Evolutionary conservation across 2,888 invertebrate genomes (phyloP).

Genomic region (Brachyptera putata): DNA sequence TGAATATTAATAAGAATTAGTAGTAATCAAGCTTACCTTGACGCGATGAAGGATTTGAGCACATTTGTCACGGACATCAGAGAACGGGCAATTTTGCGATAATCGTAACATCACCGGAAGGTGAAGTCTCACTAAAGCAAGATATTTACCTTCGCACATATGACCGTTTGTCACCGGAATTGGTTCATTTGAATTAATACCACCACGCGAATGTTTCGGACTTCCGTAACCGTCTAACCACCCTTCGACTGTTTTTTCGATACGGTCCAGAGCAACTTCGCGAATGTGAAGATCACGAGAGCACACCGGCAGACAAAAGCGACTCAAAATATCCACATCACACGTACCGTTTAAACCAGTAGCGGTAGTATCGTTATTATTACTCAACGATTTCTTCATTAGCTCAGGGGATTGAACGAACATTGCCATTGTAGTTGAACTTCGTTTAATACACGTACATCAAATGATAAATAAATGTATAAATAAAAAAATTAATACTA

Average conservation of each 20-base stretch:
- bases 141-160: conserved; percentile 42
- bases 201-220: conserved; percentile 44
- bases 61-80: conserved; percentile 56
- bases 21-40: conserved; percentile 49
- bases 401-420: background rate
- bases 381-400: background rate
- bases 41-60: conserved; percentile 54
- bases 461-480: background rate
- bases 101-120: conserved; percentile 56
- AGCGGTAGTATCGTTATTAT: background rate
- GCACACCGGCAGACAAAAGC: conserved; percentile 52
- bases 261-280: conserved; percentile 50
- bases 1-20: no score
- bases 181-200: background rate
- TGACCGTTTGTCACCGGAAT: background rate
- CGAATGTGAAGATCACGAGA: conserved; percentile 51
- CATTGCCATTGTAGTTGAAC: background rate
- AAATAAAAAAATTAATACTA: background rate
- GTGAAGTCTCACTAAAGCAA: conserved; percentile 51
- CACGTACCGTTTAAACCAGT: conserved; percentile 37
- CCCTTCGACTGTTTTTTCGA: conserved; percentile 51
- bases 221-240: conserved; percentile 53
- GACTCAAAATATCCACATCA: conserved; percentile 49
- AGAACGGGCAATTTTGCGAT: conserved; percentile 56
- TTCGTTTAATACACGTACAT: background rate